These are phyloP conservation scores for Cygnus olor DNA, from an alignment of 2,797 vertebrate species.

Conservation along the genomic window DNA sequence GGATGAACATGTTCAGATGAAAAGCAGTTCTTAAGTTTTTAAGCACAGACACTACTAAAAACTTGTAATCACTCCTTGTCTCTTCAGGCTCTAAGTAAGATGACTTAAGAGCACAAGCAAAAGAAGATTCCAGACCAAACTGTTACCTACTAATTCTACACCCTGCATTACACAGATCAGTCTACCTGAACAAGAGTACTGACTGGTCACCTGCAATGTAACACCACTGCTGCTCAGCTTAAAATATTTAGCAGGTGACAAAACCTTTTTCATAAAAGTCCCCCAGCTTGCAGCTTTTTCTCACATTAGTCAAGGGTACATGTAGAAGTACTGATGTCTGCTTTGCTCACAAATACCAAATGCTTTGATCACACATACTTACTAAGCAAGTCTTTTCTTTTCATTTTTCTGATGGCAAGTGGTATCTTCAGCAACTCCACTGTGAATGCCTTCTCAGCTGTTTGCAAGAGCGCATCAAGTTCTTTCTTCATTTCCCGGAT, in stretches of 20 bases:
- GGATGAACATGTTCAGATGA: not conserved
- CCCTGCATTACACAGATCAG: not conserved
- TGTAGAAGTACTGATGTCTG: rapidly evolving
- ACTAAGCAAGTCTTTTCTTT: slow-evolving; percentile 75
- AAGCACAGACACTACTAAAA: not conserved
- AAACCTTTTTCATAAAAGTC: not conserved
- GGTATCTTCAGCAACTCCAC: slow-evolving; percentile 86
- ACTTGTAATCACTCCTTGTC: not conserved
- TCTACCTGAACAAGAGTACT: not conserved
- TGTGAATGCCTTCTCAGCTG: slow-evolving; percentile 77
- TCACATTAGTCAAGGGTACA: rapidly evolving
- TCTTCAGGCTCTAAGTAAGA: not conserved
- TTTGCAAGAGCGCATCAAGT: slow-evolving; percentile 76
- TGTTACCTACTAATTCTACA: not conserved
- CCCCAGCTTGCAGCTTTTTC: not conserved
- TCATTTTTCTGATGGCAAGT: slow-evolving; percentile 73
- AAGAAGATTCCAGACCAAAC: not conserved
- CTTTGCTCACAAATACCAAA: rapidly evolving
- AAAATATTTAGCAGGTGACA: not conserved
- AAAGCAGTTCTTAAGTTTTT: not conserved
- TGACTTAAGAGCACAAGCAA: not conserved
- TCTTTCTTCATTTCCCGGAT: slow-evolving; percentile 79
- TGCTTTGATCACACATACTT: not conserved
- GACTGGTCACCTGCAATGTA: not conserved
- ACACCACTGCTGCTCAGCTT: not conserved